phyloP scores from a whole-genome alignment of 1,140 invertebrate genomes.

The Scaptomyza montana region DNA sequence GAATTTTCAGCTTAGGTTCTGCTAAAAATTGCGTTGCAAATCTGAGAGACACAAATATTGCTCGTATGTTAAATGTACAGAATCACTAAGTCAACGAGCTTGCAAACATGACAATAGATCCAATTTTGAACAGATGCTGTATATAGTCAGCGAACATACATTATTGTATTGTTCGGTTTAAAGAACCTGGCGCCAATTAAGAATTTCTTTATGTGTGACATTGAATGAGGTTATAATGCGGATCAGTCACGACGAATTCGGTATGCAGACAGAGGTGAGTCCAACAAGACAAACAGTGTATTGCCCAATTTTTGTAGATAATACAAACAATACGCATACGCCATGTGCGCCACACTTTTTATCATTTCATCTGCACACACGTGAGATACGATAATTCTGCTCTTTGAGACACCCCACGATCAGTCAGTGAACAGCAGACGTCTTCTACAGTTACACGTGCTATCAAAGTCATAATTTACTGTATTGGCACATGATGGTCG shows the following conservation, averaged over 20 bases:
- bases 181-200: constrained; percentile 8
- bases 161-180: constrained; percentile 18
- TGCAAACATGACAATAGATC: constrained; percentile 18
- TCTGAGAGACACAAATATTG: background rate
- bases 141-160: constrained; percentile 2
- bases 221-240: constrained; percentile 37
- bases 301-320: constrained; percentile 18
- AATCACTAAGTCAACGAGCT: constrained; percentile 2
- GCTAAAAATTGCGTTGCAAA: background rate
- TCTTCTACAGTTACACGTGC: constrained; percentile 57
- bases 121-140: constrained; percentile 17
- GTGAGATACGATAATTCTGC: constrained; percentile 34
- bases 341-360: constrained; percentile 46
- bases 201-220: constrained; percentile 46
- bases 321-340: constrained; percentile 71
- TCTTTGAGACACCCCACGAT: background rate
- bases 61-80: background rate
- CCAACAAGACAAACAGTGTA: background rate
- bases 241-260: background rate
- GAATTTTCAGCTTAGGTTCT: background rate
- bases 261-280: constrained; percentile 43
- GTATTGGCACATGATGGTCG: constrained; percentile 53
- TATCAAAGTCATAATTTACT: constrained; percentile 57
- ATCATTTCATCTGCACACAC: constrained; percentile 64
- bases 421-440: constrained; percentile 48